phyloP scores from a whole-genome alignment of 1,140 invertebrate species.

The Lucilia sericata region DNA sequence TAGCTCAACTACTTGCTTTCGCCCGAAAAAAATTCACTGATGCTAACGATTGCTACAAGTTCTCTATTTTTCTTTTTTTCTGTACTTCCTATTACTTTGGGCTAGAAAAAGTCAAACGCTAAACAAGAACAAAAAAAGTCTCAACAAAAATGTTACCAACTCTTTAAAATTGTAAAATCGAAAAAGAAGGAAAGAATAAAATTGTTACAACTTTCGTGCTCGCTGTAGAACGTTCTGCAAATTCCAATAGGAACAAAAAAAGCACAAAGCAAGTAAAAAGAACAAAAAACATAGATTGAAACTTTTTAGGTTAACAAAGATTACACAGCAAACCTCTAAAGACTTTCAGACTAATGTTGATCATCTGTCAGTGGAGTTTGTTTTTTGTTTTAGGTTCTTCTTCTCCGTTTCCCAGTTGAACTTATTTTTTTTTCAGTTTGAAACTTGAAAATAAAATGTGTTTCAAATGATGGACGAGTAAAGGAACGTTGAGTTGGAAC shows the following conservation, averaged over 20 bases:
- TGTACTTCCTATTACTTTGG: background rate
- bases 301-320: slow-evolving; percentile 24
- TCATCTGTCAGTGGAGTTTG: slow-evolving; percentile 22
- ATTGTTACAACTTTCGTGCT: background rate
- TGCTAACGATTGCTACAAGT: background rate
- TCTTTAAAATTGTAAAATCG: background rate
- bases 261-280: too few species aligned
- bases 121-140: too few species aligned
- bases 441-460: background rate
- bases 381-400: background rate
- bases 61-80: background rate
- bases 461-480: slow-evolving; percentile 9
- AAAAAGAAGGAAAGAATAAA: background rate
- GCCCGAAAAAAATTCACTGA: background rate
- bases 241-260: too few species aligned
- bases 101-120: background rate
- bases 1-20: background rate
- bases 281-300: background rate
- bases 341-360: slow-evolving; percentile 23
- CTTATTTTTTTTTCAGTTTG: background rate
- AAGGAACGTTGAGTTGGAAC: background rate
- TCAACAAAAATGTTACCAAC: background rate
- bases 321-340: slow-evolving; percentile 25
- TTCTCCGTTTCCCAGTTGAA: background rate
- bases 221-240: too few species aligned